These are phyloP conservation scores for Otolemur crassicaudatus DNA, from an alignment of 2,797 vertebrate genomes.

Conservation along the genomic window DNA sequence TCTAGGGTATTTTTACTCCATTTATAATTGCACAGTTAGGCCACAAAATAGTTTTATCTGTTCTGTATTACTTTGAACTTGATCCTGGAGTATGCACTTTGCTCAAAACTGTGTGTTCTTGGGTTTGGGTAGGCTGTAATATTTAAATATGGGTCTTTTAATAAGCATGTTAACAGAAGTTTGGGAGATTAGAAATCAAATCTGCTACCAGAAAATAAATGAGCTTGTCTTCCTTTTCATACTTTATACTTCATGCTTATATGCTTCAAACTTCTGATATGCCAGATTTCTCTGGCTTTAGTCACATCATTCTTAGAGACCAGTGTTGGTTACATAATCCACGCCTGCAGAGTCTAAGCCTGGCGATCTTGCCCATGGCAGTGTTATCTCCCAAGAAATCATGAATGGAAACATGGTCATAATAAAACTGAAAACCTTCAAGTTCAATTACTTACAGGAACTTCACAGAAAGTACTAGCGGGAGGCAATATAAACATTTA, in stretches of 20 bases:
- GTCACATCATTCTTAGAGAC: background rate
- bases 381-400: background rate
- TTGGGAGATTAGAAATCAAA: background rate
- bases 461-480: background rate
- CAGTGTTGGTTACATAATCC: background rate
- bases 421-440: background rate
- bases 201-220: background rate
- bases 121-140: background rate
- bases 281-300: background rate
- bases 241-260: background rate
- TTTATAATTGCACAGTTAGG: background rate
- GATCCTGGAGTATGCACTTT: background rate
- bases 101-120: background rate
- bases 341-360: background rate
- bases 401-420: background rate
- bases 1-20: background rate
- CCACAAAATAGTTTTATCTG: background rate
- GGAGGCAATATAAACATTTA: background rate
- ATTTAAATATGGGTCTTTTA: background rate
- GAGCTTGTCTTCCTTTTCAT: background rate
- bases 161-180: background rate
- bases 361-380: background rate
- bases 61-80: background rate
- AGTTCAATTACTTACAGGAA: conserved; percentile 8
- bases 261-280: background rate